Evolutionary conservation across 2,113 vertebrate genomes (phyloP).

Genomic region (Eolophus roseicapilla): DNA sequence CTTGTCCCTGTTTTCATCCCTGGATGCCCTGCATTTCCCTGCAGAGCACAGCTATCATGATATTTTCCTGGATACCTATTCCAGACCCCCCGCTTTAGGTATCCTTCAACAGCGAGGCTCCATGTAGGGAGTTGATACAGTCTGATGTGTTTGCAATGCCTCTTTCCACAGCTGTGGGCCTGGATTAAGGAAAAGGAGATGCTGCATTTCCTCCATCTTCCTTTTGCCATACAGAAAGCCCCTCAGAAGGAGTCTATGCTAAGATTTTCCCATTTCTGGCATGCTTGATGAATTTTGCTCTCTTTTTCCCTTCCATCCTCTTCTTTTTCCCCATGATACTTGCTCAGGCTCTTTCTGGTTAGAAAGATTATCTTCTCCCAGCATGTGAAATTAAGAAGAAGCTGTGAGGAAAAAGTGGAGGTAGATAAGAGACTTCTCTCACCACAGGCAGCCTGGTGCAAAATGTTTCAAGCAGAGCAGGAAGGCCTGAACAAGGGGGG

Average conservation of each 20-base stretch:
- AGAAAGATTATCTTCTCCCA: background rate
- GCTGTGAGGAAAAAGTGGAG: background rate
- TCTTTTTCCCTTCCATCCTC: background rate
- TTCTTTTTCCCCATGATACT: background rate
- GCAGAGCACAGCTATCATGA: fast-evolving
- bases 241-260: background rate
- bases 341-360: background rate
- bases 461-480: background rate
- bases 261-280: background rate
- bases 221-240: background rate
- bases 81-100: background rate
- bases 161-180: background rate
- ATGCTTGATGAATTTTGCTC: background rate
- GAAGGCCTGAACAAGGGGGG: background rate
- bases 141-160: background rate
- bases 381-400: background rate
- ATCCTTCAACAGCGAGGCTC: background rate
- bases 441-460: background rate
- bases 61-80: background rate
- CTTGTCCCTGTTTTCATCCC: background rate
- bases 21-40: background rate
- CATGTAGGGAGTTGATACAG: background rate
- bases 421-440: background rate
- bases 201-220: background rate
- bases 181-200: background rate